Evolutionary conservation across 2,888 invertebrate species (phyloP), one percentile per base, ranked within the genome.

Genomic region (Lomographa bimaculata): DNA sequence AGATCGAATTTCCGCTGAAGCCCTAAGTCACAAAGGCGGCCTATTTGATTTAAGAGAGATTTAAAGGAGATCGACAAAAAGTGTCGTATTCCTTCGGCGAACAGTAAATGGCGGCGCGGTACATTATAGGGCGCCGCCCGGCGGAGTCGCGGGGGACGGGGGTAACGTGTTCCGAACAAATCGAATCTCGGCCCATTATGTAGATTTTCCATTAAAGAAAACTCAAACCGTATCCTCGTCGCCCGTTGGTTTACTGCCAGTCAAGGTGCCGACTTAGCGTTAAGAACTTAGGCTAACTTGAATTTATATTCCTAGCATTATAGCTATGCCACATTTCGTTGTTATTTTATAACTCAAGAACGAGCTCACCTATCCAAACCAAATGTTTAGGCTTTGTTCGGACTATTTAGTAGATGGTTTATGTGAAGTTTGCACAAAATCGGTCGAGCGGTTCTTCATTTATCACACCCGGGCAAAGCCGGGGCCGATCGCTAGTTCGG

Each of bases 121-220:
- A 76, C 79, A 80, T 83, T 82, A 82, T 68, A 62, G 67, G 53
- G 60, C 47, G 51, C 47, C 51, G 36, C 4, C 4, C 40, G 52
- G 51, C 49, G 58, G 53, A 37, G 58, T 43, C 45, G 51, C 57
- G 62, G 60, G 62, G 58, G 55, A 55, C 59, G 60, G 48, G 63
- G 63, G 57, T 70, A 76, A 76, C 73, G 71, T 73, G 71, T 71
- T 74, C 64, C 57, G 60, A 69, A 71, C 71, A 79, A 84, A 86
- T 85, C 82, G 79, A 85, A 84, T 84, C 78, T 78, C 60, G 57
- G 69, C 64, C 82, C 79, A 81, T 85, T 85, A 83, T 85, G 83
- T 71, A 83, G 79, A 85, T 83, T 82, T 85, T 79, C 80, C 80
- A 79, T 84, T 84, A 81, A 68, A 72, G 72, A 78, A 81, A 82